phyloP scores from a whole-genome alignment of 2,888 invertebrate species.

The Pandemis heparana region DNA sequence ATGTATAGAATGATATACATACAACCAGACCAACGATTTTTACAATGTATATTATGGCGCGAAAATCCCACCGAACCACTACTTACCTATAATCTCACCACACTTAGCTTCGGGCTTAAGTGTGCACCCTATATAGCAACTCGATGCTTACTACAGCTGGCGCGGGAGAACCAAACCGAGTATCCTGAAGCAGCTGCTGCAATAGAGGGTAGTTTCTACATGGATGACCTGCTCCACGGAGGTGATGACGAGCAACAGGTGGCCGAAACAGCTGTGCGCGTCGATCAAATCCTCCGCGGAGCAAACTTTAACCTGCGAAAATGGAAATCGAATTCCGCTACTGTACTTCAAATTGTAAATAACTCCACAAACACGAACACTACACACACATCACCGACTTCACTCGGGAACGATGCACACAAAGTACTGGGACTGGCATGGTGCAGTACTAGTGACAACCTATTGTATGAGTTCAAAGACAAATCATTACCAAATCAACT shows the following conservation, averaged over 20 bases:
- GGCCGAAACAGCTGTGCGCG: too few species aligned
- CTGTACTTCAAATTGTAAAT: too few species aligned
- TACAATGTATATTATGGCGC: slow-evolving; percentile 4
- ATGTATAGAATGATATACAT: slow-evolving; percentile 36
- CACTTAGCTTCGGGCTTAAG: slow-evolving; percentile 41
- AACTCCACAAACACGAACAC: too few species aligned
- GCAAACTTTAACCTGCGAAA: too few species aligned
- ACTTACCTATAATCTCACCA: slow-evolving; percentile 35
- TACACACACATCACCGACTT: neutral
- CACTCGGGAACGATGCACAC: neutral
- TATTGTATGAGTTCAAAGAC: too few species aligned
- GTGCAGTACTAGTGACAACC: neutral
- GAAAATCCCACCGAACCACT: slow-evolving; percentile 30
- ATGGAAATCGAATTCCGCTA: too few species aligned
- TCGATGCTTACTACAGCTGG: slow-evolving; percentile 41
- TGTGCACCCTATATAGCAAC: slow-evolving; percentile 41
- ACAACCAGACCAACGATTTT: slow-evolving; percentile 26
- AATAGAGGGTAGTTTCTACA: too few species aligned
- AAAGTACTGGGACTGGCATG: slow-evolving; percentile 18
- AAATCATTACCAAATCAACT: too few species aligned
- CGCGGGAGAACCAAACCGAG: slow-evolving; percentile 15
- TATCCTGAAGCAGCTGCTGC: neutral
- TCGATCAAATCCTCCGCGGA: too few species aligned
- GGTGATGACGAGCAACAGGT: too few species aligned
- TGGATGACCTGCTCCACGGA: too few species aligned